Base-by-base conservation (phyloP, 2,888 invertebrate species). In the Amblyteles armatorius region DNA sequence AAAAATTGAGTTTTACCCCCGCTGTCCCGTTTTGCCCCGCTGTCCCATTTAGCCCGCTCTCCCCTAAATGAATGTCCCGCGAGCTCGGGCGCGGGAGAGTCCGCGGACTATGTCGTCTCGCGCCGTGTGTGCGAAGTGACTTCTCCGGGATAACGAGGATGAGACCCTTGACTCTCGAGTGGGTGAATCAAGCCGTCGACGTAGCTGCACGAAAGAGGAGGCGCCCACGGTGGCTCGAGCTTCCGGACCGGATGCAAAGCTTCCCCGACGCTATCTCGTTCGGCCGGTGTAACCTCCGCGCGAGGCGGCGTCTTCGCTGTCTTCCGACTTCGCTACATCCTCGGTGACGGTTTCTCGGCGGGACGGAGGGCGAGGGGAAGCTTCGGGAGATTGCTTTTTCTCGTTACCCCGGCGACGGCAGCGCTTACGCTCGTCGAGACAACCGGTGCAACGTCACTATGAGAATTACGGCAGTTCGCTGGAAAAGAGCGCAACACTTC, bases 111-210 rank as follows among this genome's bases (percentile, higher is more conserved):
- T 40, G n/a, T 72, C 55, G 65, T 16, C 29, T 44, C 40, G 13
- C 13, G 29, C 29, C 29, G 9, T 1, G 29, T 40, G 48, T 26
- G 22, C 9, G 63, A 68, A 84, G 76, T 76, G 76, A 55, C 73
- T 82, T 81, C 79, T 79, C 77, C 71, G 60, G 67, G 79, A 73
- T 87, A 85, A 87, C 77, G 82, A 86, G 77, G 79, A 44, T 57
- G 72, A 67, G 71, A 16, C 69, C 76, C 55, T 76, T 44, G 36
- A 65, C 73, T 73, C 67, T 69, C 48, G 40, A 3, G 19, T 36
- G 40, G 22, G 26, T 19, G 69, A 80, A 80, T 79, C 71, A 36
- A 80, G 52, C 63, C 72, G 55, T 69, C 48, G 63, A 71, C 60
- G 29, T 65, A 36, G 67, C 33, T 52, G 44, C 26, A 76, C n/a